Evolutionary conservation across 2,113 vertebrate genomes (phyloP).

Genomic region (Platysternon megacephalum): DNA sequence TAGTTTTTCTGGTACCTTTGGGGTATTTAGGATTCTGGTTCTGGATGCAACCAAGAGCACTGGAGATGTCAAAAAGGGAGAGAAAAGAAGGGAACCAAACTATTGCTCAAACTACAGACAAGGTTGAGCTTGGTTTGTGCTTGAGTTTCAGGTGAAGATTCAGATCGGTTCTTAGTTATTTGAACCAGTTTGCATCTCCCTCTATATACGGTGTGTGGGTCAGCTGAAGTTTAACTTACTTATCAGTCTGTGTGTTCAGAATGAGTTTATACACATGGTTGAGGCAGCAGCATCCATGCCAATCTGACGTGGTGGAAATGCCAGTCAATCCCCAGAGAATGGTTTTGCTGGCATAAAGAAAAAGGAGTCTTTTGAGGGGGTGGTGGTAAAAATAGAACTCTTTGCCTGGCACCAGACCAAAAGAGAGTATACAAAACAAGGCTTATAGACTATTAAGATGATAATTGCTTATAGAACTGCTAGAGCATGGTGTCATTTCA

Average conservation of each 20-base stretch:
- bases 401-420: constrained; percentile 56
- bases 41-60: neutral
- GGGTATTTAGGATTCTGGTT: neutral
- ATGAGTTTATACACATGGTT: neutral
- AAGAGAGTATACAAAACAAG: constrained; percentile 70
- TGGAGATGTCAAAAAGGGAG: neutral
- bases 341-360: constrained; percentile 12
- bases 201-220: fast-evolving
- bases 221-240: neutral
- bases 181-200: neutral
- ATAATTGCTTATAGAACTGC: constrained; percentile 81
- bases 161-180: fast-evolving
- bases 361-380: neutral
- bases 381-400: constrained; percentile 20
- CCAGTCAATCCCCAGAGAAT: neutral
- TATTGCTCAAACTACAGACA: neutral
- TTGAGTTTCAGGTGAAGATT: neutral
- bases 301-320: neutral
- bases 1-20: neutral
- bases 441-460: constrained; percentile 74
- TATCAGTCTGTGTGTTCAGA: neutral
- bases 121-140: neutral
- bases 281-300: neutral
- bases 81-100: neutral
- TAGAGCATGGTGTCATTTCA: constrained; percentile 79